Base-by-base conservation (phyloP, 2,888 invertebrate genomes). In the Lathronympha strigana region DNA sequence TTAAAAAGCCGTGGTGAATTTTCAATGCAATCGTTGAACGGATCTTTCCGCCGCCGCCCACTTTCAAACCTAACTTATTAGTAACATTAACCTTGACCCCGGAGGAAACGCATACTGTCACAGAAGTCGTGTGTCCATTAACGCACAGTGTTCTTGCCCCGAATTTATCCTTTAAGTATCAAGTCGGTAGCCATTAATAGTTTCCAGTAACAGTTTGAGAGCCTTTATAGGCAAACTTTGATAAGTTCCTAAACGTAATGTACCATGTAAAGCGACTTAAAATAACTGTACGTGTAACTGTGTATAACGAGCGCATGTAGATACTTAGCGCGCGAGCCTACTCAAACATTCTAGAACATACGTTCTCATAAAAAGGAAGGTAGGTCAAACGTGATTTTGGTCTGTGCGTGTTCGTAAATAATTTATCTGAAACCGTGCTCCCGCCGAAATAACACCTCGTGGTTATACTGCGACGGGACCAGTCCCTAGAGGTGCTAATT, bases 401-500 rank as follows among this genome's bases (percentile, higher is more conserved):
- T 70, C 66, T 71, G 63, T 63, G 60, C 61, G 57, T 58, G 54
- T 61, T 68, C 49, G 63, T 68, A 68, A 67, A 70, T 71, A 68
- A 73, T 69, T 54, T 71, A 72, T 67, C 50, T 62, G 64, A 70
- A 72, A 68, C 66, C 63, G 69, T 67, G 33, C 67, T 69, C 60
- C 66, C 47, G 51, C 51, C 66, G 76, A 76, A 73, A 71, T 76
- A 74, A 71, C 77, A 73, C 72, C 70, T 74, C 68, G 38, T 70
- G 66, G 68, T 73, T 73, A 73, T 69, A 71, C 66, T 68, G 68
- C 60, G 69, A 75, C 71, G 73, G 70, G 45, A 45, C 58, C 43
- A 45, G 51, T 45, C 69, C 69, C 67, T 63, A 54, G 67, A 73
- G 78, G 78, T 81, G 81, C 72, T 78, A 82, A 83, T 74, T 73